phyloP scores from a whole-genome alignment of 37 sponge, comb jelly and placozoan genomes.

The Spongilla lacustris region DNA sequence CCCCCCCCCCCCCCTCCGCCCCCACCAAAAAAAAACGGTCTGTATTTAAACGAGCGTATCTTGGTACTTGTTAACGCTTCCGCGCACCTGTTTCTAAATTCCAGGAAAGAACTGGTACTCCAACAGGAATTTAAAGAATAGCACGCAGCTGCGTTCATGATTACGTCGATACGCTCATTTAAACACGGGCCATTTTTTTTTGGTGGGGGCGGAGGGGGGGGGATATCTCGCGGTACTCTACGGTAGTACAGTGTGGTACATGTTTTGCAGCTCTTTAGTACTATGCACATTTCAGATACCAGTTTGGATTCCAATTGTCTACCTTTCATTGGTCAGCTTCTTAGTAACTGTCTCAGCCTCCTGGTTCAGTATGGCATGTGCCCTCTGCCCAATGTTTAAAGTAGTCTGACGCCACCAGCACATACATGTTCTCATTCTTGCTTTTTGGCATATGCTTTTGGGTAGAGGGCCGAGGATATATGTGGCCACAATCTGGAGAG shows the following conservation, averaged over 20 bases:
- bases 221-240: not conserved
- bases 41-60: no score
- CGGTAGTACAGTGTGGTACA: not conserved
- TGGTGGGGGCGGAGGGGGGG: constrained; percentile 18
- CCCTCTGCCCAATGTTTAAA: constrained; percentile 34
- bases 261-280: constrained; percentile 17
- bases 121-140: not conserved
- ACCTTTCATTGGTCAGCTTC: constrained; percentile 18
- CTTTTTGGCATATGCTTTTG: no score
- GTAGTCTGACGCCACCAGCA: constrained; percentile 38
- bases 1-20: no score
- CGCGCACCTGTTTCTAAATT: no score
- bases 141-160: no score
- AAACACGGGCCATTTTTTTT: no score
- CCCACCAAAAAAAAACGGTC: no score
- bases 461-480: constrained; percentile 35
- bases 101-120: no score
- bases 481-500: constrained; percentile 24
- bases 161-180: no score
- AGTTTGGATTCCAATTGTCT: constrained; percentile 14
- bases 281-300: not conserved
- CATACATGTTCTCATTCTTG: constrained; percentile 18
- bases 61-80: no score
- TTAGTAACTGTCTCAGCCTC: constrained; percentile 36
- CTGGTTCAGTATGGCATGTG: constrained; percentile 29